Evolutionary conservation across 2,888 invertebrate genomes (phyloP), one percentile per base, ranked within the genome.

Genomic region (Gasteruption jaculator): DNA sequence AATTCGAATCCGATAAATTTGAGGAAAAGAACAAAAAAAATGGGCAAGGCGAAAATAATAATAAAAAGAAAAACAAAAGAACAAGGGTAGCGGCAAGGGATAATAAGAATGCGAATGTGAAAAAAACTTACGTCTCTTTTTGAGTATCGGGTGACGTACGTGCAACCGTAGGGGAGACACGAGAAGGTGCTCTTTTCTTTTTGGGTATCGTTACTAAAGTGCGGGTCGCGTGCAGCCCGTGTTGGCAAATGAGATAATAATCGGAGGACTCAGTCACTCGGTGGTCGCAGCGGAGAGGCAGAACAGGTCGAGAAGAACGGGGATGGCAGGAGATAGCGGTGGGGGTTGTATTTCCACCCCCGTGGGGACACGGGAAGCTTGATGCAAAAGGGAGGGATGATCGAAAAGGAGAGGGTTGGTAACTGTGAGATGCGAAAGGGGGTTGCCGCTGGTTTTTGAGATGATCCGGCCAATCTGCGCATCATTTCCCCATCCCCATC

Each of bases 381-480:
- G 33, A 45, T 26, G 34, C 38, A 41, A 40, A 35, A 26, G 38
- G 30, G 36, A 35, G 31, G 31, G 39, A 25, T 25, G 27, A 27
- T 49, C 52, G 49, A 32, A 38, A 46, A 19, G 11, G 31, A 24
- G 47, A 43, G 41, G 48, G 48, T 24, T 32, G 25, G 32, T 43
- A 43, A 38, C 19, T 25, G 34, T 37, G 45, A 20, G 38, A 38
- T 38, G 45, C 39, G 11, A 37, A 26, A 21, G 14, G 11, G 37
- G 46, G 22, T 38, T 31, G 35, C n/a, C 60, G 66, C 63, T 58
- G 66, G 64, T 68, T 68, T 69, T 68, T 64, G 67, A 71, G 71
- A 71, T 71, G 71, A 71, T 71, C 71, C 68, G 65, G 71, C 71
- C 68, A 71, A 70, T 68, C 71, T 71, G 71, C 71, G 71, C 71